These are phyloP conservation scores for Drosophila nebulosa DNA, from an alignment of 1,140 invertebrate genomes.

Conservation along the genomic window DNA sequence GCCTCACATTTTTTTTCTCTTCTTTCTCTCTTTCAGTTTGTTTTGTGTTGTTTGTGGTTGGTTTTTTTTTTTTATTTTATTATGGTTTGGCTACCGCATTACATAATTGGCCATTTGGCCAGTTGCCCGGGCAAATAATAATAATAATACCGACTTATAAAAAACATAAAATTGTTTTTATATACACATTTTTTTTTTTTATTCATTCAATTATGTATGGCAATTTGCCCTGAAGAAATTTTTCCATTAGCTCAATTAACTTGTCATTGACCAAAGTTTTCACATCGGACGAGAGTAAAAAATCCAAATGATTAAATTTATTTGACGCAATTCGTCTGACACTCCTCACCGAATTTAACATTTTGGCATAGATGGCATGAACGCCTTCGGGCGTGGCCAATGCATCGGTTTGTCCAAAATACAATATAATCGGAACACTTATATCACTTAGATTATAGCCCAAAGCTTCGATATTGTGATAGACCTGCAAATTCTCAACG, in stretches of 20 bases:
- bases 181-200: conserved; percentile 16
- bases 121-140: conserved; percentile 57
- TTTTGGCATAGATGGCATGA: conserved; percentile 82
- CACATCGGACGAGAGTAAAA: conserved; percentile 84
- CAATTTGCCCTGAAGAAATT: conserved; percentile 70
- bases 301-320: conserved; percentile 84
- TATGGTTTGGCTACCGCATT: conserved; percentile 45
- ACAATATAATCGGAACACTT: conserved; percentile 85
- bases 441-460: conserved; percentile 84
- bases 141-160: conserved; percentile 2
- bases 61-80: too few species aligned
- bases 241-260: conserved; percentile 76
- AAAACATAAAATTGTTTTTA: background rate
- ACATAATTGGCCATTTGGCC: conserved; percentile 64
- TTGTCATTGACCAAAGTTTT: conserved; percentile 84
- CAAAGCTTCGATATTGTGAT: conserved; percentile 81
- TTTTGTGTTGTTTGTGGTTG: conserved; percentile 22
- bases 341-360: conserved; percentile 67
- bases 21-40: conserved; percentile 18
- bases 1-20: conserved; percentile 27
- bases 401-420: conserved; percentile 88
- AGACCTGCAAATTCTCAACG: conserved; percentile 81
- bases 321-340: conserved; percentile 80
- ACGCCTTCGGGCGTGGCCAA: conserved; percentile 84
- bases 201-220: conserved; percentile 71